A percentile compares a stretch with the other conserved stretches of the same genome.
Conservation (phyloP, 2,113 vertebrate genomes). For the Phalacrocorax aristotelis region DNA sequence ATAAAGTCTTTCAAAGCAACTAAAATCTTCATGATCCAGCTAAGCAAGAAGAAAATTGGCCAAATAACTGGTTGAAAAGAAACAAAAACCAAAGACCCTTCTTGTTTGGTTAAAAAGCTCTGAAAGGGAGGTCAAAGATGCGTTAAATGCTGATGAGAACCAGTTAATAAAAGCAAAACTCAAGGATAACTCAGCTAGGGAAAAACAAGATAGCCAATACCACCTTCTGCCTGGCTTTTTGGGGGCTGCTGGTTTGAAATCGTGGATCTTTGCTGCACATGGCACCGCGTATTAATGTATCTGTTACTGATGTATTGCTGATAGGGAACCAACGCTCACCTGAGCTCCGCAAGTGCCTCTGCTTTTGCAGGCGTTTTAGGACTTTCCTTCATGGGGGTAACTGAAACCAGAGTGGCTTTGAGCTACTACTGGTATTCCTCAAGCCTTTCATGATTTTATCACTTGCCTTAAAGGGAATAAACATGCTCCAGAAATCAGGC, state of each 20-base stretch:
- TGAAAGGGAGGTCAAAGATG: neutral
- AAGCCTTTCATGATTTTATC: neutral
- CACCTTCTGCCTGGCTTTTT: neutral
- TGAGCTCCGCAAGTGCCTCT: neutral
- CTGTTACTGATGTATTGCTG: rapidly evolving
- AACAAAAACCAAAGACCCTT: neutral
- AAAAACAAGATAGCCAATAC: neutral
- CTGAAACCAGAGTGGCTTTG: neutral
- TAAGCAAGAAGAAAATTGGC: neutral
- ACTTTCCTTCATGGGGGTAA: neutral
- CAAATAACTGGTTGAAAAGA: neutral
- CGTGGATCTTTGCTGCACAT: rapidly evolving
- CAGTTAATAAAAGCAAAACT: neutral
- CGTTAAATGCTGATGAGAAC: neutral
- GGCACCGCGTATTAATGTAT: rapidly evolving
- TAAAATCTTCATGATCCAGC: neutral
- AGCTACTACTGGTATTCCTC: neutral
- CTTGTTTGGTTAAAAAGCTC: neutral
- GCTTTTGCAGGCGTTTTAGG: neutral
- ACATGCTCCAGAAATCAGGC: neutral
- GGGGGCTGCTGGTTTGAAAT: neutral
- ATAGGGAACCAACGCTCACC: rapidly evolving
- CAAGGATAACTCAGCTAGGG: neutral
- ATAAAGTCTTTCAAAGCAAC: neutral
- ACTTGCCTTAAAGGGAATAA: neutral